Base-by-base conservation (phyloP, 2,888 invertebrate species). In the Anaspis maculata region DNA sequence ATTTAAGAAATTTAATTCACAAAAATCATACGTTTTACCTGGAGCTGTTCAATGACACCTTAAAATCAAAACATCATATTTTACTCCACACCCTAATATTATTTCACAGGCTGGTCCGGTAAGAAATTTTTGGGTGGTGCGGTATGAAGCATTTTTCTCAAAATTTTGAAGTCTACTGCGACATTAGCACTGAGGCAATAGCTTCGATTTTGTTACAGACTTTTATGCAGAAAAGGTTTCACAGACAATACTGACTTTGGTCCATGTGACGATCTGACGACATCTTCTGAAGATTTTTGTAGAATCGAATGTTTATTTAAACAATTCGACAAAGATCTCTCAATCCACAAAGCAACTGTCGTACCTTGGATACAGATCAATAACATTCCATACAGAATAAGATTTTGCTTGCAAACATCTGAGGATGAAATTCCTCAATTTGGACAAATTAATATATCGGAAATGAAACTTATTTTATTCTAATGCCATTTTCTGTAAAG, bases 31-130 rank as follows among this genome's bases (percentile, higher is more conserved):
- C 12, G 12, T 11, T 43, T 15, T 41, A 41, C 22, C 24, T 30
- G 9, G 4, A 34, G 19, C 7, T 42, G 12, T 42, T 44, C 15
- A 30, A 32, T 15, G 29, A 32, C 10, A 22, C 30, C 16, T 32
- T 49, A 9, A 42, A 39, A 26, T 41, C 42, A 6, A 49, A 49
- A 40, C 41, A 42, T 22, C 45, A 48, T 32, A 37, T 46, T 13
- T 14, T 48, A n/a, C 11, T 41, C 3, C 44, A 48, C 46, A 46
- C 40, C 39, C 42, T n/a, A 15, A 19, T 11, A 25, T 47, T 14
- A 42, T 48, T 28, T 23, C 22, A 15, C 27, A 44, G 22, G 21
- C 42, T 14, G 49, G 46, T 3, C 44, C 45, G 3, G 14, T 43
- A 3, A 28, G 36, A 19, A 30, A 37, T 14, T 29, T 43, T 15